phyloP scores from a whole-genome alignment of 92 coral and sea anemone species.

The Bergia puertoricense region DNA sequence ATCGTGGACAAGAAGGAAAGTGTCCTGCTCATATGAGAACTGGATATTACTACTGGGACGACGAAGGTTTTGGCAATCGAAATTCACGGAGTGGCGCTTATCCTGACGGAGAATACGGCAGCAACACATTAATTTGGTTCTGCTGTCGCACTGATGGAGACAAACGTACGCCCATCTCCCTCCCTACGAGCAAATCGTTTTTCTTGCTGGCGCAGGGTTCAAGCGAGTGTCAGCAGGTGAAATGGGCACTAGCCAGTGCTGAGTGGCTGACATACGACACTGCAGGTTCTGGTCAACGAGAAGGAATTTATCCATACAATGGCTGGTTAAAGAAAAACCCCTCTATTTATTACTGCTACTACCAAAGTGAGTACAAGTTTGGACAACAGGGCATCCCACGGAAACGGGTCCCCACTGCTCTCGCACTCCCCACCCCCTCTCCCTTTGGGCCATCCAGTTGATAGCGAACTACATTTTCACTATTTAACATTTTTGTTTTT shows the following conservation, averaged over 20 bases:
- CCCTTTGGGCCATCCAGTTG: too few relatives aligned
- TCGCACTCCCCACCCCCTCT: too few relatives aligned
- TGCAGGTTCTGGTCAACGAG: neutral
- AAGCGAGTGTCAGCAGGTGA: constrained; percentile 51
- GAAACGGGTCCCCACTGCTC: too few relatives aligned
- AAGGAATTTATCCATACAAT: constrained; percentile 3
- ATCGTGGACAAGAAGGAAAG: constrained; percentile 21
- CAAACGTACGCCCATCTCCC: constrained; percentile 29
- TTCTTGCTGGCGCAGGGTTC: constrained; percentile 52
- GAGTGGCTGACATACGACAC: constrained; percentile 33
- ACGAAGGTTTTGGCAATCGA: constrained; percentile 23
- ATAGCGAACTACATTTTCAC: too few relatives aligned
- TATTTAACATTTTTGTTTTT: too few relatives aligned
- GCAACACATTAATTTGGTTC: constrained; percentile 40
- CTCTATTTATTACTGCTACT: constrained; percentile 31
- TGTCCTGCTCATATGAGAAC: constrained; percentile 33
- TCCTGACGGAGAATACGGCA: constrained; percentile 54
- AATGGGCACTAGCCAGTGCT: constrained; percentile 25
- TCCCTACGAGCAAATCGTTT: constrained; percentile 55
- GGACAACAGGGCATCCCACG: too few relatives aligned
- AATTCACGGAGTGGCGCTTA: constrained; percentile 38
- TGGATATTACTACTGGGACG: constrained; percentile 55
- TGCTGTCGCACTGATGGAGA: constrained; percentile 54
- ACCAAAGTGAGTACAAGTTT: constrained; percentile 24
- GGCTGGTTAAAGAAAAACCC: neutral